A percentile compares a stretch with the other conserved stretches of the same genome.
Conservation (phyloP, 2,113 vertebrate genomes). For the Ochotona curzoniae region DNA sequence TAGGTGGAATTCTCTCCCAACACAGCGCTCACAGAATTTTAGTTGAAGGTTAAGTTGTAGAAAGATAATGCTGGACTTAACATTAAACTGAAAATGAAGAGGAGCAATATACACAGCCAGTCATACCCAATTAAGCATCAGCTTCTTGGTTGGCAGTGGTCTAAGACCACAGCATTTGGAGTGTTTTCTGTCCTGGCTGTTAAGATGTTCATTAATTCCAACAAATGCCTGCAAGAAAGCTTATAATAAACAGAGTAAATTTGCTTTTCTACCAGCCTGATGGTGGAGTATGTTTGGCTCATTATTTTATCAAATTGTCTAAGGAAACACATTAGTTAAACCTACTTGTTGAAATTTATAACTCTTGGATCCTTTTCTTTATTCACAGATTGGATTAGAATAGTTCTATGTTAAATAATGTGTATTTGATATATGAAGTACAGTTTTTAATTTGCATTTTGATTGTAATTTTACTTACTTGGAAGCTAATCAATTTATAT, state of each 20-base stretch:
- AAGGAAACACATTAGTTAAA: conserved; percentile 61
- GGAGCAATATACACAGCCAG: not conserved
- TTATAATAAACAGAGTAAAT: conserved; percentile 42
- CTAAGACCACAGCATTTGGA: not conserved
- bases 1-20: conserved; percentile 38
- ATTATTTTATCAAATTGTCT: conserved; percentile 62
- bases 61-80: not conserved
- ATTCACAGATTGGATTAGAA: conserved; percentile 11
- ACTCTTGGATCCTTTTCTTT: conserved; percentile 24
- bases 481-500: conserved; percentile 37
- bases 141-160: not conserved
- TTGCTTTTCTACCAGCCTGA: conserved; percentile 32
- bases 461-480: not conserved
- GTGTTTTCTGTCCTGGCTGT: not conserved
- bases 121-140: not conserved
- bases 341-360: conserved; percentile 61
- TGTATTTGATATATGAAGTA: conserved; percentile 12
- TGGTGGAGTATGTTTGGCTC: not conserved
- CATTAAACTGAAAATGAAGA: conserved; percentile 33
- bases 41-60: not conserved
- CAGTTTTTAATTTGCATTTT: conserved; percentile 49
- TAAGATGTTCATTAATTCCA: conserved; percentile 32
- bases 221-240: conserved; percentile 58
- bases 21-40: not conserved
- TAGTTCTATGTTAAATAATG: conserved; percentile 12